These are phyloP conservation scores for Sebastes taczanowskii DNA, from an alignment of 2,797 vertebrate species.

Conservation along the genomic window DNA sequence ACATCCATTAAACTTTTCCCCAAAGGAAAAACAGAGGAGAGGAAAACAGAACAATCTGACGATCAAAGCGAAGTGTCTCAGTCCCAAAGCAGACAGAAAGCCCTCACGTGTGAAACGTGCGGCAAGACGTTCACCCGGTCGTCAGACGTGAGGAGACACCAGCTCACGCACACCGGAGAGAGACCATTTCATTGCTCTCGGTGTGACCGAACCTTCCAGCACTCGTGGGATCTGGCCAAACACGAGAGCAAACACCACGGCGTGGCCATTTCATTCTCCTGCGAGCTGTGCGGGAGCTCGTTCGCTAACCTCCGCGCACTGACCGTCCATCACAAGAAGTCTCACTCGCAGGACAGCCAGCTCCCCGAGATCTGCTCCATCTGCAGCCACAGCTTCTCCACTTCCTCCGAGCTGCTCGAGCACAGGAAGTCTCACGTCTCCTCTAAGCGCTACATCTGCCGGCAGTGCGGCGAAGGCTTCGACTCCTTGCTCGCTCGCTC, in stretches of 20 bases:
- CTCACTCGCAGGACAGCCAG: slow-evolving; percentile 62
- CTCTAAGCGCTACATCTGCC: slow-evolving; percentile 76
- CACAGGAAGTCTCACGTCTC: slow-evolving; percentile 77
- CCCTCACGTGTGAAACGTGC: slow-evolving; percentile 73
- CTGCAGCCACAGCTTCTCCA: slow-evolving; percentile 75
- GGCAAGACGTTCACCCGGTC: slow-evolving; percentile 80
- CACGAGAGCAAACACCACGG: slow-evolving; percentile 79
- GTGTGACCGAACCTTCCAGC: slow-evolving; percentile 83
- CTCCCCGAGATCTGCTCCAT: slow-evolving; percentile 83
- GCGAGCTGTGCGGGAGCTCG: slow-evolving; percentile 67
- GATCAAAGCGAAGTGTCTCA: neutral
- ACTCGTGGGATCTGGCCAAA: slow-evolving; percentile 84
- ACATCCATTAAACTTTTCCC: slow-evolving; percentile 77
- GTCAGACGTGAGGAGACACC: slow-evolving; percentile 81
- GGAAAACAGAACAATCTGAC: neutral
- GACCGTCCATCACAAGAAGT: slow-evolving; percentile 77
- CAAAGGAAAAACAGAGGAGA: slow-evolving; percentile 12
- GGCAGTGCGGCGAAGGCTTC: slow-evolving; percentile 79
- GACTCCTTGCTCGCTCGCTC: slow-evolving; percentile 78
- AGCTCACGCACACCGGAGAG: slow-evolving; percentile 84
- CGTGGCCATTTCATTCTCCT: slow-evolving; percentile 73
- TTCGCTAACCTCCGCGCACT: slow-evolving; percentile 77
- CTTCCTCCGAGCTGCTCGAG: slow-evolving; percentile 59
- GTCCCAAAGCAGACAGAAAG: slow-evolving; percentile 20
- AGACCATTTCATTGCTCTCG: slow-evolving; percentile 81